phyloP scores from a whole-genome alignment of 92 coral and sea anemone species.

The Desmophyllum pertusum region DNA sequence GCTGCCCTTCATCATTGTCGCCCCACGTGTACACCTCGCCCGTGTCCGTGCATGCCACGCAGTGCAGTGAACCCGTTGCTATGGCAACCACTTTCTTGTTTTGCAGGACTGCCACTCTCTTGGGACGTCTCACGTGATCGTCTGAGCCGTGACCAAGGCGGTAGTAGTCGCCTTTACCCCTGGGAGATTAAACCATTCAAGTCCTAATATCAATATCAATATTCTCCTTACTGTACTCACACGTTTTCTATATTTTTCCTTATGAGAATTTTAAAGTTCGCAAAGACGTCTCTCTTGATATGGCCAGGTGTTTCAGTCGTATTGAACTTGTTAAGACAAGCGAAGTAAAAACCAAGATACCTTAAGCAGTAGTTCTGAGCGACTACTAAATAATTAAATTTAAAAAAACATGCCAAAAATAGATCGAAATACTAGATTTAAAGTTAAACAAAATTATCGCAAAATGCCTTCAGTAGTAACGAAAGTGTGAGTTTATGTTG shows the following conservation, averaged over 20 bases:
- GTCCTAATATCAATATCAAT: not conserved
- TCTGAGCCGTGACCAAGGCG: conserved; percentile 99
- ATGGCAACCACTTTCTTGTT: conserved; percentile 91
- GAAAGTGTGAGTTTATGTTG: no score
- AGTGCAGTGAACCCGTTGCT: conserved; percentile 96
- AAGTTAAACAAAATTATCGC: no score
- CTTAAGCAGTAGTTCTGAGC: no score
- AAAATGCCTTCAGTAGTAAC: no score
- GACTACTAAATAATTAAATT: no score
- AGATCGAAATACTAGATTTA: no score
- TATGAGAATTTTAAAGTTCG: not conserved
- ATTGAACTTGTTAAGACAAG: not conserved
- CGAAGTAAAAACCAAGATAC: not conserved
- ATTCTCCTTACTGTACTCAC: not conserved
- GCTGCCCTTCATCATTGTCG: conserved; percentile 98
- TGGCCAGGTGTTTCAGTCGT: no score
- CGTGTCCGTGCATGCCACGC: conserved; percentile 96
- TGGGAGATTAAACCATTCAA: conserved; percentile 1
- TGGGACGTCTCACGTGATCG: conserved; percentile 98
- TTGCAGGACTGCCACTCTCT: conserved; percentile 87
- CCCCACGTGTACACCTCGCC: conserved; percentile 99
- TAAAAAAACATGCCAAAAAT: no score
- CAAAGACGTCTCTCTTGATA: no score
- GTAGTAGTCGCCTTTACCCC: conserved; percentile 99
- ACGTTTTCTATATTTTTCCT: not conserved